Base-by-base conservation (phyloP, 2,888 invertebrate genomes). In the Ophraella communa region DNA sequence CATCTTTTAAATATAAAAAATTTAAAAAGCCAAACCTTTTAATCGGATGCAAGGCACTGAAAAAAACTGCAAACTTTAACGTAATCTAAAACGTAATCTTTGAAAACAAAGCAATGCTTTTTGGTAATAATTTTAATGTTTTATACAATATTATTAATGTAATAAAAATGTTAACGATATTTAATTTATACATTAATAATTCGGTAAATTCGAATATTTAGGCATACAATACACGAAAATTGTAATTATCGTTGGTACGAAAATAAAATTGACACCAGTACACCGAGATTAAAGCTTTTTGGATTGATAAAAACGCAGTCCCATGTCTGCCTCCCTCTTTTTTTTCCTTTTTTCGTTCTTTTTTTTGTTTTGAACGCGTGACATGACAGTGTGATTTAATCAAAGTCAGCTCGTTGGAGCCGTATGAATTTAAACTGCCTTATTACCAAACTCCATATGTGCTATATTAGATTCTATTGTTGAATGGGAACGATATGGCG, bases 341-440 rank as follows among this genome's bases (percentile, higher is more conserved):
- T 18, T 33, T 11, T 33, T n/a, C n/a, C 24, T 39, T 51, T 27
- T 23, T 24, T 21, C 42, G 39, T 24, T 58, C 47, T 61, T 65
- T 68, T 69, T 72, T 71, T 68, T 71, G 58, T 66, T 69, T 74
- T 73, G 68, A 71, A 73, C 71, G 71, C 75, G 73, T 75, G 75
- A 76, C 74, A 71, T 75, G 76, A 74, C 74, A 74, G 72, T 72
- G 74, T 74, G 76, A 74, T 76, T 76, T 77, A 76, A 76, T 76
- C 76, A 76, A 76, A 75, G 74, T 71, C 74, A 69, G 71, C 68
- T 69, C 65, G 69, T 65, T 68, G 71, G 71, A 68, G 70, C 72
- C 65, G 73, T 73, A 76, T 76, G 77, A 77, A 77, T 76, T 76
- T 77, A 77, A 77, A 77, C 75, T 73, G 76, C 76, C 76, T 77